Base-by-base conservation (phyloP, 2,113 vertebrate species). In the Indicator maculatus region DNA sequence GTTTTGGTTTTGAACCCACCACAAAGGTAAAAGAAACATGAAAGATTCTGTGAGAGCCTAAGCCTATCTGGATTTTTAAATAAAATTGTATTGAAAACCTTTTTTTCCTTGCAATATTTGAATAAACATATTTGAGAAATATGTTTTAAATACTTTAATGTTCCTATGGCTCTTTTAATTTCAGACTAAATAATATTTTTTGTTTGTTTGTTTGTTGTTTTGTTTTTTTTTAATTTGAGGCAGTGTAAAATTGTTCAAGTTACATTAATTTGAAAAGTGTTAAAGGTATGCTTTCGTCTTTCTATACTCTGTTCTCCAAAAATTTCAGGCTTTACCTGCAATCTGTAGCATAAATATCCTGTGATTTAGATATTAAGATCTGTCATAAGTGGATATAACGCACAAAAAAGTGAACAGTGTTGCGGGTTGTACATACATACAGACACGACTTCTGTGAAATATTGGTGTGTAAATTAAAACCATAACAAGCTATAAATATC, bases 91-190 rank as follows among this genome's bases (percentile, higher is more conserved):
- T 33, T 27, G 8, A 53, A 33, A 65, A 27, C 0, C 3, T 86
- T 78, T 75, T 10, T 8, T 78, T 16, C 28, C 56, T 55, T 47
- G 17, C 5, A 16, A 59, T 17, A 66, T 88, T 88, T 91, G 76
- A 88, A 5, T 77, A 83, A 83, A 67, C 90, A 71, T 91, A 71
- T 83, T 85, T 91, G 33, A 77, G 38, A 83, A 86, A 83, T 52
- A 20, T 5, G 73, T 7, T 91, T 73, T 41, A 64, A 86, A 86
- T 86, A 69, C 12, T 77, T 88, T 44, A 78, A 81, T 0, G 1
- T 67, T 9, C 10, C 23, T 14, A 31, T 38, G 17, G 2, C 4
- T 83, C 16, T 70, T 24, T 60, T 56, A 56, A 86, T 88, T 86
- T 90, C 47, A 86, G 44, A 78, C 31, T 75, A 81, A 91, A 86